Conservation (phyloP, 2,797 vertebrate genomes). For the Onychomys torridus region DNA sequence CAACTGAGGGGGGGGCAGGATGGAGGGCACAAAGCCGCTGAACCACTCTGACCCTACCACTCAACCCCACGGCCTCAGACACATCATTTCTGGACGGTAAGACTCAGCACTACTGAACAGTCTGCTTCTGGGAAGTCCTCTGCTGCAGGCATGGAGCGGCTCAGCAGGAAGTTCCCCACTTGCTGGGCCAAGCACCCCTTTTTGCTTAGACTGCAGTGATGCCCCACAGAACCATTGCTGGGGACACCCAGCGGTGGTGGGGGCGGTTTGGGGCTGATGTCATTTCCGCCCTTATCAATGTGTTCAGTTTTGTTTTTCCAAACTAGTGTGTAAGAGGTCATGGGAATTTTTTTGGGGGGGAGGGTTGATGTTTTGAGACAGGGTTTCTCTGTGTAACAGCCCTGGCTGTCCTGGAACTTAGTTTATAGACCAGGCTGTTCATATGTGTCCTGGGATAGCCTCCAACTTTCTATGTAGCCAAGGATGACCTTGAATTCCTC, state of each 20-base stretch:
- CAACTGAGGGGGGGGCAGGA: not conserved
- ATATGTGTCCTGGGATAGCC: not conserved
- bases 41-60: not conserved
- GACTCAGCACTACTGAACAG: not conserved
- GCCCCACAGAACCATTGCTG: not conserved
- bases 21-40: not conserved
- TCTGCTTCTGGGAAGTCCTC: not conserved
- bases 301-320: conserved; percentile 23
- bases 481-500: not conserved
- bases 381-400: not conserved
- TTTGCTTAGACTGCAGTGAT: not conserved
- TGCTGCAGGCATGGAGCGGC: not conserved
- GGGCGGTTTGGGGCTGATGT: not conserved
- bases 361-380: not conserved
- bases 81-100: not conserved
- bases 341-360: not conserved
- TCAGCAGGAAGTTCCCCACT: not conserved
- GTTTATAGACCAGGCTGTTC: not conserved
- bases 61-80: too few species aligned
- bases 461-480: not conserved
- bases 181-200: not conserved
- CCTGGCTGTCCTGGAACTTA: not conserved
- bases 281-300: conserved; percentile 24
- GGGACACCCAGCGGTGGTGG: not conserved
- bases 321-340: conserved; percentile 11